phyloP scores from a whole-genome alignment of 2,888 invertebrate genomes.

The Pristionchus fissidentatus region DNA sequence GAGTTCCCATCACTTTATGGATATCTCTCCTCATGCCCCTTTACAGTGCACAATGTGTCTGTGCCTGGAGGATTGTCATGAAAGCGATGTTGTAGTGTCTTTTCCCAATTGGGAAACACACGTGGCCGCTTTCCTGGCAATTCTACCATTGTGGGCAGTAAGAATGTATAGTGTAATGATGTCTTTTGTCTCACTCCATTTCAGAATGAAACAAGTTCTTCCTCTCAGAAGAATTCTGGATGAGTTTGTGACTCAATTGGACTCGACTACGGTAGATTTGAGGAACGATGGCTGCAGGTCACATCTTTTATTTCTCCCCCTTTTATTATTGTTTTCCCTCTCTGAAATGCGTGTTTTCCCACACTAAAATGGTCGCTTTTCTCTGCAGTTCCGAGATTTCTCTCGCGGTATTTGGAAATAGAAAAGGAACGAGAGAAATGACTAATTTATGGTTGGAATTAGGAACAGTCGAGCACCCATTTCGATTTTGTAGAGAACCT shows the following conservation, averaged over 20 bases:
- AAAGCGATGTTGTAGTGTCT: too few relatives aligned
- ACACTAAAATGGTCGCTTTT: background rate
- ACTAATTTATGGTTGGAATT: slow-evolving; percentile 16
- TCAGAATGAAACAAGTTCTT: slow-evolving; percentile 19
- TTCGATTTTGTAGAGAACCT: background rate
- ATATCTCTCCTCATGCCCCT: background rate
- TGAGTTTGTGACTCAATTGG: slow-evolving; percentile 22
- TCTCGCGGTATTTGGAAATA: background rate
- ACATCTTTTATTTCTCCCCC: background rate
- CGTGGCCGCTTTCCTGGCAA: too few relatives aligned
- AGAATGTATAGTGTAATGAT: too few relatives aligned
- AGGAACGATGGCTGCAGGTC: slow-evolving; percentile 34
- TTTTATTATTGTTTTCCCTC: background rate
- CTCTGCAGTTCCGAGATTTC: background rate
- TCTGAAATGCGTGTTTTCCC: background rate
- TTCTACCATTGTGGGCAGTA: too few relatives aligned
- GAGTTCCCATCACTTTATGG: background rate
- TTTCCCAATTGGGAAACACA: too few relatives aligned
- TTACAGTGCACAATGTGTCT: too few relatives aligned
- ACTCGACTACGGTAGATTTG: background rate
- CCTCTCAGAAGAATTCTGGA: slow-evolving; percentile 1
- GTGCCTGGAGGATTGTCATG: too few relatives aligned
- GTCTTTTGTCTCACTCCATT: background rate
- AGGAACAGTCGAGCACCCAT: background rate
- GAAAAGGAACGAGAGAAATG: background rate